Conservation (phyloP, 2,797 vertebrate species). For the Phrynocephalus vlangalii region DNA sequence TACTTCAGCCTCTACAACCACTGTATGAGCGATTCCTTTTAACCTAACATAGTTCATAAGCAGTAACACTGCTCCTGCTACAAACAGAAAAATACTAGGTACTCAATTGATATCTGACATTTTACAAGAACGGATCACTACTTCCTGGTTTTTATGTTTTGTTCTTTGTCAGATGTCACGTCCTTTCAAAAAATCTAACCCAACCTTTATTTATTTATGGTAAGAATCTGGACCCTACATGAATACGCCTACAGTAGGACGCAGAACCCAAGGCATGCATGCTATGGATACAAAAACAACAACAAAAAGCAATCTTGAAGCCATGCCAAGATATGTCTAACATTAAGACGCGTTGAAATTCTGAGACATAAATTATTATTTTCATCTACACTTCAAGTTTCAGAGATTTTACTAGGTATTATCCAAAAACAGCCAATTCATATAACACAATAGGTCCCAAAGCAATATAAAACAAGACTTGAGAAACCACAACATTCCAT, state of each 20-base stretch:
- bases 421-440: background rate
- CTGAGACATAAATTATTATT: background rate
- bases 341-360: background rate
- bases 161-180: background rate
- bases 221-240: background rate
- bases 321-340: background rate
- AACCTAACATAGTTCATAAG: conserved; percentile 15
- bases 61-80: background rate
- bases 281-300: background rate
- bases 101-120: background rate
- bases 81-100: background rate
- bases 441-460: background rate
- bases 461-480: background rate
- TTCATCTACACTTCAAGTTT: background rate
- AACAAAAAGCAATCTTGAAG: background rate
- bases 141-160: background rate
- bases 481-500: background rate
- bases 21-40: conserved; percentile 8
- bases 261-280: background rate
- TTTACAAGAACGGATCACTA: background rate
- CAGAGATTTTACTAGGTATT: background rate
- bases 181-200: too few relatives aligned
- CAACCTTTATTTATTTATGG: background rate
- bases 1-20: background rate
- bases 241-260: conserved; percentile 19